Evolutionary conservation across 2,797 vertebrate species (phyloP).

Genomic region (Etheostoma perlongum): DNA sequence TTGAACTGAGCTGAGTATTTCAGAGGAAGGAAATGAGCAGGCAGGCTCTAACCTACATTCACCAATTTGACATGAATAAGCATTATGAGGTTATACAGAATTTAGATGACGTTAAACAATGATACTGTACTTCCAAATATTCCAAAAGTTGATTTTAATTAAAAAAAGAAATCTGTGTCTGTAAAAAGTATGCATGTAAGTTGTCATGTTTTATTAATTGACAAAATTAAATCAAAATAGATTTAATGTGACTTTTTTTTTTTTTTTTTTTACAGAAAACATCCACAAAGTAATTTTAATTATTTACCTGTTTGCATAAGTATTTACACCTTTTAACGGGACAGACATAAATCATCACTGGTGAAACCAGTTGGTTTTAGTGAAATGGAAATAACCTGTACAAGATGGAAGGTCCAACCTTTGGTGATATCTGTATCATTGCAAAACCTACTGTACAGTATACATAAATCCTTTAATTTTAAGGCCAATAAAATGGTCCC

Average conservation of each 20-base stretch:
- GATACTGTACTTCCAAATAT: not conserved
- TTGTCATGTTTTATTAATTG: not conserved
- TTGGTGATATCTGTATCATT: not conserved
- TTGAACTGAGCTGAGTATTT: constrained; percentile 60
- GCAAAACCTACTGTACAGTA: not conserved
- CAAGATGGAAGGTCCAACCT: not conserved
- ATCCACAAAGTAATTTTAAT: not conserved
- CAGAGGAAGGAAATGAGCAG: constrained; percentile 70
- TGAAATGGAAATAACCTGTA: not conserved
- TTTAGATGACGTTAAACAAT: not conserved
- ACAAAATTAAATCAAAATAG: not conserved
- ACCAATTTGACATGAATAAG: constrained; percentile 16
- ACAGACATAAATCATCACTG: not conserved
- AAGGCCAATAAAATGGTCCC: not conserved
- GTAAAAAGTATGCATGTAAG: not conserved
- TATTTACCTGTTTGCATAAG: not conserved
- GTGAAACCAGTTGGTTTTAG: not conserved
- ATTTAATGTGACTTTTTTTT: not conserved
- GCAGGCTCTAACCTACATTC: constrained; percentile 26
- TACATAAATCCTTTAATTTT: not conserved
- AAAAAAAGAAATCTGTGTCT: not conserved
- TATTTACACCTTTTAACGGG: not conserved
- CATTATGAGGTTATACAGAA: constrained; percentile 8
- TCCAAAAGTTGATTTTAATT: not conserved
- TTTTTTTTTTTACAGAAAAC: not conserved